These are phyloP conservation scores for Choloepus hoffmanni DNA, from an alignment of 2,113 vertebrate genomes.

Conservation along the genomic window DNA sequence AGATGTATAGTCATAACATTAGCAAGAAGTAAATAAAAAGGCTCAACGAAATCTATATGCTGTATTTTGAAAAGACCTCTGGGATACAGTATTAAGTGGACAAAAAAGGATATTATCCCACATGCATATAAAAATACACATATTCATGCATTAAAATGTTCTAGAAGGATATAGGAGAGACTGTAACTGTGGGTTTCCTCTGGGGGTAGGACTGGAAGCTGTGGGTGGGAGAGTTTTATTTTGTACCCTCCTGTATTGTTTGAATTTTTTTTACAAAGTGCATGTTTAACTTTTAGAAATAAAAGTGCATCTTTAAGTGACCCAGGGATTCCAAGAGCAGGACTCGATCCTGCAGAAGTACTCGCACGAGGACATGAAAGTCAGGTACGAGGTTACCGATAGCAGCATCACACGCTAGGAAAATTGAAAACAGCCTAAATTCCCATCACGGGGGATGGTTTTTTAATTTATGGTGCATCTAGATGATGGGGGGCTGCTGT, in stretches of 20 bases:
- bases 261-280: background rate
- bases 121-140: background rate
- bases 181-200: background rate
- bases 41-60: background rate
- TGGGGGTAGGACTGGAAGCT: background rate
- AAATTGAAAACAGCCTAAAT: background rate
- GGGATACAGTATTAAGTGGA: background rate
- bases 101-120: background rate
- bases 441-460: background rate
- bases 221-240: background rate
- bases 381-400: background rate
- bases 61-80: background rate
- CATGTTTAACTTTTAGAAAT: background rate
- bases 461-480: background rate
- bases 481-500: background rate
- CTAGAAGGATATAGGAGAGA: background rate
- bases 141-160: background rate
- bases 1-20: background rate
- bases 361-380: background rate
- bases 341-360: background rate
- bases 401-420: background rate
- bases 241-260: background rate
- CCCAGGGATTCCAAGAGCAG: background rate
- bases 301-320: background rate
- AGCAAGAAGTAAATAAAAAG: background rate